A percentile compares a stretch with the other conserved stretches of the same genome.
phyloP scores from a whole-genome alignment of 2,113 vertebrate species.

The Ailurus styani region DNA sequence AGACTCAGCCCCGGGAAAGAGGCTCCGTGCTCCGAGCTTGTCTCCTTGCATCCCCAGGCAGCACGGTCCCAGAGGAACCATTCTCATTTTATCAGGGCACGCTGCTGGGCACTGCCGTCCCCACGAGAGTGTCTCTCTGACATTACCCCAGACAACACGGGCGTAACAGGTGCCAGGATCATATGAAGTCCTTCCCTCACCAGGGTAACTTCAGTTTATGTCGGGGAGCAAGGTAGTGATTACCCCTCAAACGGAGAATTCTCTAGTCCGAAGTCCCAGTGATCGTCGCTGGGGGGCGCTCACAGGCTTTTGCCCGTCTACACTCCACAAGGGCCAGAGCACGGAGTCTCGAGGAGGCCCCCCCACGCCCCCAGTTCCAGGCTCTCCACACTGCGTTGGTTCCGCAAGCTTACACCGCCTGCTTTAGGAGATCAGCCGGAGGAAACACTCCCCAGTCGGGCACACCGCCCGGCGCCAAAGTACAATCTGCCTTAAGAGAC shows the following conservation, averaged over 20 bases:
- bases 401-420: background rate
- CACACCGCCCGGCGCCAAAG: background rate
- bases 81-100: background rate
- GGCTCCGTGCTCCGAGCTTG: fast-evolving
- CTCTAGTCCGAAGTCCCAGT: background rate
- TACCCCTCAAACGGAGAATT: background rate
- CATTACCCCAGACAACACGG: background rate
- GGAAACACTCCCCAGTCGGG: background rate
- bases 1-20: background rate
- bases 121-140: background rate
- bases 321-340: background rate
- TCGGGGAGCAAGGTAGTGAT: background rate
- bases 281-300: background rate
- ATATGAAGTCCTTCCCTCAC: background rate
- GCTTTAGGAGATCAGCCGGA: background rate
- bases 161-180: background rate
- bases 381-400: background rate
- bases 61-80: background rate
- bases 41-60: background rate
- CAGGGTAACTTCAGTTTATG: background rate
- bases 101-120: background rate
- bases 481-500: background rate
- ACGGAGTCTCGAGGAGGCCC: no score
- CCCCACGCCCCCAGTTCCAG: no score
- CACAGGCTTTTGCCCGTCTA: background rate